A percentile compares a stretch with the other conserved stretches of the same genome.
Evolutionary conservation across 53 echinoderm and acorn worm genomes (phyloP).

Genomic region (Mesocentrotus franciscanus): DNA sequence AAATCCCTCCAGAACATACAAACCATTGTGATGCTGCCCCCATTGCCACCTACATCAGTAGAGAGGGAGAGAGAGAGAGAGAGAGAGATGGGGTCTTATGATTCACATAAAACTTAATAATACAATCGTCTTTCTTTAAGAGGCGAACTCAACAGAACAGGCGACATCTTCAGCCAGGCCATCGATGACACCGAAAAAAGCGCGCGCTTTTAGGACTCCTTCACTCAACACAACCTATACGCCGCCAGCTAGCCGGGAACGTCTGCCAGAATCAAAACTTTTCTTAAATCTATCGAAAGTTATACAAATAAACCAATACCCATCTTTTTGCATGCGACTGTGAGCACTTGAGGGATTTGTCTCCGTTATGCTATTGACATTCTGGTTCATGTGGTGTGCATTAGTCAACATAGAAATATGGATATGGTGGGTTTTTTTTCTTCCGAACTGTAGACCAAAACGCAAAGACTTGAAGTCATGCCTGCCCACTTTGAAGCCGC

Average conservation of each 20-base stretch:
- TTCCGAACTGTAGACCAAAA: background rate
- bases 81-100: too few species aligned
- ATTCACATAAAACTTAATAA: background rate
- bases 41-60: background rate
- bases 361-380: background rate
- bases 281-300: conserved; percentile 24
- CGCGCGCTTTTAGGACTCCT: background rate
- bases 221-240: conserved; percentile 11
- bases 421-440: background rate
- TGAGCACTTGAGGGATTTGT: conserved; percentile 19
- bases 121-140: background rate
- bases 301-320: background rate
- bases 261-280: conserved; percentile 22
- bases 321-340: background rate
- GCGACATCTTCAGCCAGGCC: background rate
- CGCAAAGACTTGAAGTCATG: background rate
- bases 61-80: too few species aligned
- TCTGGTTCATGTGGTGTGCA: conserved; percentile 10
- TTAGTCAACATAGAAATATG: conserved; percentile 17
- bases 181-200: background rate
- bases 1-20: too few species aligned
- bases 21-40: background rate
- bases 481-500: background rate
- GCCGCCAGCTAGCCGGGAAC: background rate
- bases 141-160: background rate